These are phyloP conservation scores for Thyatira batis DNA, from an alignment of 2,888 invertebrate species.

Conservation along the genomic window DNA sequence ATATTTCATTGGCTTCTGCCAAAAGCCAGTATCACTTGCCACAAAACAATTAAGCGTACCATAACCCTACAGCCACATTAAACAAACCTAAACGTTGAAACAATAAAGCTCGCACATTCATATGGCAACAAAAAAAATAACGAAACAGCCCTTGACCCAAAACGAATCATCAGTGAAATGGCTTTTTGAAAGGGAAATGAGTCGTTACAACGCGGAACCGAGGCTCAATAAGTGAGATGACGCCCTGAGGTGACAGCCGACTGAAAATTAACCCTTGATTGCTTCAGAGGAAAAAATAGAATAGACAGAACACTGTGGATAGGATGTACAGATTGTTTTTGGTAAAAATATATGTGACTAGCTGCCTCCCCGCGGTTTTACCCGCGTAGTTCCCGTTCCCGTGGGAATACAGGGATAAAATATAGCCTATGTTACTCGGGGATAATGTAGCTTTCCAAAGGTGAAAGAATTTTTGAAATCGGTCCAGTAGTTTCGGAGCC, in stretches of 20 bases:
- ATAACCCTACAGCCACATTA: not conserved
- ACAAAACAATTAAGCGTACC: not conserved
- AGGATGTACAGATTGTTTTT: no score
- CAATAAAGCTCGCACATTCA: not conserved
- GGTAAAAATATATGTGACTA: no score
- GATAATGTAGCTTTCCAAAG: no score
- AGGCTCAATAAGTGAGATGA: constrained; percentile 23
- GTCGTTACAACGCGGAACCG: constrained; percentile 40
- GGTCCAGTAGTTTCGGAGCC: no score
- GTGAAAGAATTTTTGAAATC: no score
- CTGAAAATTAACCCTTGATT: constrained; percentile 66
- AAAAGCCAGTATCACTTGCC: no score
- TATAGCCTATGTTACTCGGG: no score
- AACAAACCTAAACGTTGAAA: not conserved
- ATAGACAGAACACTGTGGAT: constrained; percentile 34
- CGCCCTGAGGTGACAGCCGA: constrained; percentile 44
- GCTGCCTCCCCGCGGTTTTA: no score
- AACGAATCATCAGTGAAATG: constrained; percentile 26
- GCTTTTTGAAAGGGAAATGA: constrained; percentile 47
- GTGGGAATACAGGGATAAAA: no score
- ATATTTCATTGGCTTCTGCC: no score
- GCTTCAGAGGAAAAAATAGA: constrained; percentile 41
- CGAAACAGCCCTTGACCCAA: constrained; percentile 16
- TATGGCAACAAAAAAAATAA: not conserved
- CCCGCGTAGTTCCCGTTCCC: no score